Base-by-base conservation (phyloP, 2,797 vertebrate species). In the Ficedula albicollis region DNA sequence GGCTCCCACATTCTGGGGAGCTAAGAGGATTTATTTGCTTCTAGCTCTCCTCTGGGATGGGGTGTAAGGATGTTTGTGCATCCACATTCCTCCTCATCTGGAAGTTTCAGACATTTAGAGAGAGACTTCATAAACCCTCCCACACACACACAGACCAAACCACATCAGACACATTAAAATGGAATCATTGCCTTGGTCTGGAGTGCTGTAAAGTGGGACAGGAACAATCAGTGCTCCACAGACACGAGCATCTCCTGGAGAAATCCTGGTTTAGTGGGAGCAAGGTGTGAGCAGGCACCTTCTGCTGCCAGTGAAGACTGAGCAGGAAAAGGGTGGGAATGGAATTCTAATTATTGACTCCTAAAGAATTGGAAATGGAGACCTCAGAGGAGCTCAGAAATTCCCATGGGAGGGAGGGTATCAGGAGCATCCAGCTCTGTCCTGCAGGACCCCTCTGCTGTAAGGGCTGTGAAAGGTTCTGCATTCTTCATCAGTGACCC, bases 1-100 rank as follows among this genome's bases (percentile, higher is more conserved):
- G 74, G 58, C 95, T 94, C 73, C 80, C 72, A 58, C 77, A 29
- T 91, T 59, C 63, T 34, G 90, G 93, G 87, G 81, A 94, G 89
- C 75, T 94, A 94, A 97, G 87, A 84, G 92, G 97, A 97, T 98
- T 97, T 91, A 60, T 78, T 96, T 93, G 87, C 90, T 91, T 85
- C 92, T 78, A 86, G 90, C 94, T 81, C 89, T 90, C 90, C 79
- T 56, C 10, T 59, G 91, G 93, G 88, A 95, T 43, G 56, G 89
- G 75, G 78, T 26, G 91, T 69, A 63, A 92, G 76, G 68, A 85
- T 89, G 93, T 94, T 94, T 88, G 29, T 88, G 87, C n/a, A 77
- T 73, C 91, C 87, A 72, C 89, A 67, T 58, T 67, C 85, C 67
- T 56, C 86, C 87, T 77, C 89, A 41, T 69, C 89, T 80, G 55